Evolutionary conservation across 2,888 invertebrate species (phyloP), one percentile per base, ranked within the genome.

Genomic region (Drosophila histrio): DNA sequence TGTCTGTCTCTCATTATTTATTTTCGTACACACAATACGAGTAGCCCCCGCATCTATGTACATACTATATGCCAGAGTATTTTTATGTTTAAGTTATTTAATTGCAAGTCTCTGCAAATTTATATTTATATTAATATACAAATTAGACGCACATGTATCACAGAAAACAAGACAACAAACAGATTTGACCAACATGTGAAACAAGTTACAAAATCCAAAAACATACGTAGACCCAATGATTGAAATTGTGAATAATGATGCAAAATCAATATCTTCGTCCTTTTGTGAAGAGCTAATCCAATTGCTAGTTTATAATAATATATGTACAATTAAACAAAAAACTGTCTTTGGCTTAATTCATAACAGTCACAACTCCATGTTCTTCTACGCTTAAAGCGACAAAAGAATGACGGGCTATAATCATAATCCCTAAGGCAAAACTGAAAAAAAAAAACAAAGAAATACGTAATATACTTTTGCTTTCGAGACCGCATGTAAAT

Each of bases 81-180:
- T 85, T 77, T 65, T 70, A n/a, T n/a, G 52, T 68, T 53, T 67
- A 65, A 75, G 75, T 86, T 86, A 72, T 87, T 88, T 82, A 76
- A 82, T 79, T 79, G 74, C 64, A 77, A 61, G 66, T 60, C 63
- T 78, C 54, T 72, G 62, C 63, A 68, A 69, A 61, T 68, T 78
- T 72, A 88, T 76, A 83, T 86, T 74, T 50, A 50, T 36, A 36
- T 38, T 8, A 50, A 26, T 26, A 26, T n/a, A 36, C 34, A 22
- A 15, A 34, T 22, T 11, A 24, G 34, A 36, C 22, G 15, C 24
- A 13, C 15, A 47, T 46, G 30, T 13, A 5, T 32, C 7, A 21
- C 21, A 21, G 15, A 9, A 36, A 9, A 24, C 8, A 17, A 36
- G 17, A 41, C n/a, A 34, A 34, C 22, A 49, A 22, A 15, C 3